Evolutionary conservation across 2,113 vertebrate species (phyloP).

Genomic region (Zosterops pallidus): DNA sequence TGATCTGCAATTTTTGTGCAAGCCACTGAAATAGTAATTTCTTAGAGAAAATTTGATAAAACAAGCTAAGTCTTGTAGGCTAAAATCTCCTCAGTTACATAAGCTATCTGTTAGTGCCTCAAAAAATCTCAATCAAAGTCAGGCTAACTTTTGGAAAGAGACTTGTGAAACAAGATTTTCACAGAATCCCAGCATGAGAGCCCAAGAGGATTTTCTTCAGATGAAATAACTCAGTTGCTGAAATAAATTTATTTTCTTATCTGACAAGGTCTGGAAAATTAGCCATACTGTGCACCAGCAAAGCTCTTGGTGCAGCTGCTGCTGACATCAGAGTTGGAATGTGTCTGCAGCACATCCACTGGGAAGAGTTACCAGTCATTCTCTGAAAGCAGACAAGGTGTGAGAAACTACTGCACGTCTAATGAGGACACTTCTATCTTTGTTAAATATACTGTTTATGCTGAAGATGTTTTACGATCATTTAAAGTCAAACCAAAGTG

Average conservation of each 20-base stretch:
- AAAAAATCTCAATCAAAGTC: neutral
- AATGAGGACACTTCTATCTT: conserved; percentile 33
- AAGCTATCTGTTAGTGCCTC: neutral
- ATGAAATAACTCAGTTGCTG: neutral
- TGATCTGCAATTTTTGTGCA: neutral
- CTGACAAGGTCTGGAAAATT: neutral
- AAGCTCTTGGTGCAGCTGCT: neutral
- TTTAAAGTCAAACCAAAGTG: conserved; percentile 26
- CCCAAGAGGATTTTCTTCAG: neutral
- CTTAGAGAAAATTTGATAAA: neutral
- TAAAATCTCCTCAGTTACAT: neutral
- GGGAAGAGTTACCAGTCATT: neutral
- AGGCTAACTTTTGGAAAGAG: neutral
- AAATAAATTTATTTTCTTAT: conserved; percentile 29
- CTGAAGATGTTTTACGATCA: conserved; percentile 1
- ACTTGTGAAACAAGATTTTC: neutral
- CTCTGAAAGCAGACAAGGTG: conserved; percentile 41
- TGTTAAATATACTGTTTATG: conserved; percentile 38
- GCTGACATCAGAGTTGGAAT: conserved; percentile 50
- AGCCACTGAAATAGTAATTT: neutral
- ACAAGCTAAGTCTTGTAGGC: neutral
- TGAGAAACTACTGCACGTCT: conserved; percentile 34
- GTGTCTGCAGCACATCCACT: conserved; percentile 26
- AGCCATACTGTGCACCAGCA: accelerated
- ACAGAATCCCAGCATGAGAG: neutral